These are phyloP conservation scores for Samia ricini DNA, from an alignment of 1,140 invertebrate species.

Conservation along the genomic window DNA sequence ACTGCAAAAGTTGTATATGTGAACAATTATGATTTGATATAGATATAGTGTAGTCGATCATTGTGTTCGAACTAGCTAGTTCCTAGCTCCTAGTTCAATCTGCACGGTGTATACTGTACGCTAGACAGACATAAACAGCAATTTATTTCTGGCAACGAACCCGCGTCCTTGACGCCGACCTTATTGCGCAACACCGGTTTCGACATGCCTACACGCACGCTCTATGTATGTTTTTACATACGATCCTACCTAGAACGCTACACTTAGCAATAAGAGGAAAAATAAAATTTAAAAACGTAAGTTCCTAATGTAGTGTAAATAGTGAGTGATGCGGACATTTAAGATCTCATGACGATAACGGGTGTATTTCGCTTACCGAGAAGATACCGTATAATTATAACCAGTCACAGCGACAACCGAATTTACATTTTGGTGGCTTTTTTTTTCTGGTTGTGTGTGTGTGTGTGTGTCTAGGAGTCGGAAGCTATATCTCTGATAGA, in stretches of 20 bases:
- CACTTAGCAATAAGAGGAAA: background rate
- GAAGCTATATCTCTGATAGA: background rate
- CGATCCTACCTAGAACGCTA: constrained; percentile 15
- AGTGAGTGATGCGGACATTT: background rate
- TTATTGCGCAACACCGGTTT: constrained; percentile 75
- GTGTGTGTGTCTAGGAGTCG: background rate
- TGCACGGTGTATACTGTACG: constrained; percentile 34
- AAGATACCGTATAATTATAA: background rate
- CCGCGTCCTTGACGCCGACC: constrained; percentile 73
- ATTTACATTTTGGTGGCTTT: background rate
- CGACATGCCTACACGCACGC: constrained; percentile 49
- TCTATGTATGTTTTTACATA: constrained; percentile 46
- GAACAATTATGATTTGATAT: too few species aligned
- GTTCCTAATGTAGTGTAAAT: too few species aligned
- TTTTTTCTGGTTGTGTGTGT: too few species aligned
- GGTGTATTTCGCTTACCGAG: background rate
- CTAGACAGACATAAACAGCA: constrained; percentile 67
- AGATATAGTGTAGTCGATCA: too few species aligned
- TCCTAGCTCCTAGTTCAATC: background rate
- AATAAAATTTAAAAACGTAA: background rate
- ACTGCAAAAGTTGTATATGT: too few species aligned
- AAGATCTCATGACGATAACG: background rate
- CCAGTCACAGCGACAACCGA: background rate
- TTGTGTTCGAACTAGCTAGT: background rate
- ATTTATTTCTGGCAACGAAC: constrained; percentile 74